These are phyloP conservation scores for Eulithis prunata DNA, from an alignment of 2,888 invertebrate species.

Conservation along the genomic window DNA sequence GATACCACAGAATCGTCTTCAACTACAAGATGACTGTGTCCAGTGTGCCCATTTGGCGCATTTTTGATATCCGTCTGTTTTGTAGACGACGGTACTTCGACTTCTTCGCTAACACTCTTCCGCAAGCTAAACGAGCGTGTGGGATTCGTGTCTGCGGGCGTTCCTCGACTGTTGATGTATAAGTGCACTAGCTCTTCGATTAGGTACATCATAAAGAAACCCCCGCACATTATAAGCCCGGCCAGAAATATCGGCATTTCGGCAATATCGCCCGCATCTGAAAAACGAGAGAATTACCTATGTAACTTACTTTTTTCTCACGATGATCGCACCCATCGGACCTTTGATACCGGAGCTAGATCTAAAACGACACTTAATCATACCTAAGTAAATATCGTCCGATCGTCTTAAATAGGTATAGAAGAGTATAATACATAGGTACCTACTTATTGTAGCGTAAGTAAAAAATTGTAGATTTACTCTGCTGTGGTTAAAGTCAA, in stretches of 20 bases:
- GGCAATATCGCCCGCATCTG: conserved; percentile 77
- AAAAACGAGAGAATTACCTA: conserved; percentile 32
- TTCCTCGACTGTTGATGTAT: conserved; percentile 84
- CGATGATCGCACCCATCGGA: neutral
- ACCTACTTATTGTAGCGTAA: too few relatives aligned
- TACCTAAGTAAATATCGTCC: neutral
- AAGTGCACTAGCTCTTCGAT: conserved; percentile 91
- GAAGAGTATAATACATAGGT: too few relatives aligned
- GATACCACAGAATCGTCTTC: conserved; percentile 73
- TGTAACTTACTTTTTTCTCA: too few relatives aligned
- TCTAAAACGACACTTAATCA: neutral
- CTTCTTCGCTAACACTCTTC: conserved; percentile 61
- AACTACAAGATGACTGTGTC: conserved; percentile 62
- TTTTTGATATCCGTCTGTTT: conserved; percentile 53
- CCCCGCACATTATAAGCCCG: conserved; percentile 89
- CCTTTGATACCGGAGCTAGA: conserved; percentile 3
- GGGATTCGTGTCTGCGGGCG: conserved; percentile 59
- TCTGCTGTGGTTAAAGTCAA: too few relatives aligned
- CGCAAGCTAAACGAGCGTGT: conserved; percentile 70
- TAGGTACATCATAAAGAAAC: conserved; percentile 90
- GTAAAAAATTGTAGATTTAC: too few relatives aligned
- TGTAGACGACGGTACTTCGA: conserved; percentile 34
- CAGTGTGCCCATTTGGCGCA: conserved; percentile 31
- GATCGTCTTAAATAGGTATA: neutral
- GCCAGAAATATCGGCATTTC: conserved; percentile 86